These are phyloP conservation scores for Semicossyphus pulcher DNA, from an alignment of 2,113 vertebrate species.

Conservation along the genomic window DNA sequence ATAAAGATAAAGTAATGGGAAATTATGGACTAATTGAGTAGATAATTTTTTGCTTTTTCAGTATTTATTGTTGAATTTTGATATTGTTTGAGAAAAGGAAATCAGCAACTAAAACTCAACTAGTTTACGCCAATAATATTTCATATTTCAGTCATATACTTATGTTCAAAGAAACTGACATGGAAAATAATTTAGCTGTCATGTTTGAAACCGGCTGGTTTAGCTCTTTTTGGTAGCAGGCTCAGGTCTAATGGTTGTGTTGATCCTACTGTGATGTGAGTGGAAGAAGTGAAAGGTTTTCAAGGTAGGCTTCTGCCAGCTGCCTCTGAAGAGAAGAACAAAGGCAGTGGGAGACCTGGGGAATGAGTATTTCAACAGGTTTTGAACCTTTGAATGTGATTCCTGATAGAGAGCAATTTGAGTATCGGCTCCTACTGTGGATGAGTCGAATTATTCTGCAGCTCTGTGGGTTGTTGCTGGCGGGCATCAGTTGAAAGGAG, in stretches of 20 bases:
- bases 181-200: not conserved
- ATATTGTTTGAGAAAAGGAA: too few species aligned
- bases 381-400: not conserved
- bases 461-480: constrained; percentile 36
- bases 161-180: not conserved
- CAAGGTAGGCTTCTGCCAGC: not conserved
- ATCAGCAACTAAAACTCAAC: not conserved
- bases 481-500: constrained; percentile 45
- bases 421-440: not conserved
- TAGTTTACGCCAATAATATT: not conserved
- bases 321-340: constrained; percentile 15
- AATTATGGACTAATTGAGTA: too few species aligned
- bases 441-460: constrained; percentile 14
- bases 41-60: too few species aligned
- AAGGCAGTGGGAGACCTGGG: constrained; percentile 19
- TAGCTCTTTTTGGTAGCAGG: not conserved
- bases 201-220: not conserved
- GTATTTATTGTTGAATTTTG: too few species aligned
- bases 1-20: too few species aligned
- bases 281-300: not conserved
- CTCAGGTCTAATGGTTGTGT: not conserved
- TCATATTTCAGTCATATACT: too few species aligned
- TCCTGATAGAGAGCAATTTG: constrained; percentile 12
- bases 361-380: constrained; percentile 32
- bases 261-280: not conserved